Evolutionary conservation across 2,113 vertebrate species (phyloP).

Genomic region (Lampris incognitus): DNA sequence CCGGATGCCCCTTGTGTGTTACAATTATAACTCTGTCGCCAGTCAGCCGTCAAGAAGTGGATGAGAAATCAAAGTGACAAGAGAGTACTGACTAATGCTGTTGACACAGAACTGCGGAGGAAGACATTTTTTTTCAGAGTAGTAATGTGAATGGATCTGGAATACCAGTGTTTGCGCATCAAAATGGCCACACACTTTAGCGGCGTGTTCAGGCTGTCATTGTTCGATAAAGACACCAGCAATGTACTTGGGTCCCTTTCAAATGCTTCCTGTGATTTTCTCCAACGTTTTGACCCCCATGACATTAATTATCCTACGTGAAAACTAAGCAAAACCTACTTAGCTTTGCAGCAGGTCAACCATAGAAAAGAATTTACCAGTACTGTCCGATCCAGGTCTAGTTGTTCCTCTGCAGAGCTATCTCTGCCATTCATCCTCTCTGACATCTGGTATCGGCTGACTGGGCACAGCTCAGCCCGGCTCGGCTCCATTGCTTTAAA

Average conservation of each 20-base stretch:
- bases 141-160: no score
- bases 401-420: constrained; percentile 65
- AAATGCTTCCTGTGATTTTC: constrained; percentile 16
- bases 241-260: background rate
- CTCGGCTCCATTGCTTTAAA: constrained; percentile 71
- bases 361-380: constrained; percentile 49
- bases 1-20: background rate
- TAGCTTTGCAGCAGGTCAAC: constrained; percentile 48
- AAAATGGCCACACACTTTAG: no score
- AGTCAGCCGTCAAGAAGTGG: background rate
- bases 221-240: no score
- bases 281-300: constrained; percentile 19
- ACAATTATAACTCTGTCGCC: background rate
- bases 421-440: constrained; percentile 71
- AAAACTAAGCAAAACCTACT: constrained; percentile 45
- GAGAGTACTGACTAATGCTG: background rate
- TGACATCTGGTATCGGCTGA: constrained; percentile 77
- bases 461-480: constrained; percentile 71
- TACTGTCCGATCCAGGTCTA: constrained; percentile 55
- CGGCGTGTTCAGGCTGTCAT: no score
- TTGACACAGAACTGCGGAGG: background rate
- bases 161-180: no score
- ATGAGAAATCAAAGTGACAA: background rate
- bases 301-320: constrained; percentile 44
- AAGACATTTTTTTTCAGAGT: no score